Conservation (phyloP, 2,113 vertebrate genomes). For the Microcebus ravelobensis region DNA sequence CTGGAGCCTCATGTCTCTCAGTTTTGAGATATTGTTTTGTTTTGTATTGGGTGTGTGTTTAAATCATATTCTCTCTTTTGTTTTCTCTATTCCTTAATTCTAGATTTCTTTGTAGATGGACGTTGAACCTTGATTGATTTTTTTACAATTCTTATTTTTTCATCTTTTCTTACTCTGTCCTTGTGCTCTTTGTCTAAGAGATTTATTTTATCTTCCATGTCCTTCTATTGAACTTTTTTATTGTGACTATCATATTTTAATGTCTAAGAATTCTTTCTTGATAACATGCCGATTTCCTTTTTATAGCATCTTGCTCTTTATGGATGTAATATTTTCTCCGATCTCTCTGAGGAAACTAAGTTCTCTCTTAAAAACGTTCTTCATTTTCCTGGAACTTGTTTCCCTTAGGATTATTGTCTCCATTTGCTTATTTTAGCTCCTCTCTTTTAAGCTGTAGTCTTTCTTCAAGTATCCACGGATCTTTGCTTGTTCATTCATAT, state of each 20-base stretch:
- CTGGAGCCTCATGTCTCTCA: neutral
- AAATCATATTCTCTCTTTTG: neutral
- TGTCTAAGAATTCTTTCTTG: neutral
- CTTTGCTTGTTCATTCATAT: neutral
- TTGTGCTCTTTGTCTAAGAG: neutral
- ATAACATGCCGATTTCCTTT: neutral
- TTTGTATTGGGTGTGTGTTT: neutral
- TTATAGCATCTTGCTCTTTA: neutral
- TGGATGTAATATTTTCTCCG: neutral
- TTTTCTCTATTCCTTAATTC: neutral
- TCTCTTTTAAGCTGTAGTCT: neutral
- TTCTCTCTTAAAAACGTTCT: neutral
- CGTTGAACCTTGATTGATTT: neutral
- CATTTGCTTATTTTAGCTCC: neutral
- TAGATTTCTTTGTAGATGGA: neutral
- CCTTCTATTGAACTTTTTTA: neutral
- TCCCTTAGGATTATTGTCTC: neutral
- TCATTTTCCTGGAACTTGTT: neutral
- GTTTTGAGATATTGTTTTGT: neutral
- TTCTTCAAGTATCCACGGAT: neutral
- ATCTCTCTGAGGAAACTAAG: neutral
- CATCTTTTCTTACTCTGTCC: neutral
- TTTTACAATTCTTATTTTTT: neutral
- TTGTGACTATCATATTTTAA: neutral
- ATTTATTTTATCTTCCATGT: neutral